phyloP scores from a whole-genome alignment of 2,113 vertebrate species.

The Thomomys bottae region DNA sequence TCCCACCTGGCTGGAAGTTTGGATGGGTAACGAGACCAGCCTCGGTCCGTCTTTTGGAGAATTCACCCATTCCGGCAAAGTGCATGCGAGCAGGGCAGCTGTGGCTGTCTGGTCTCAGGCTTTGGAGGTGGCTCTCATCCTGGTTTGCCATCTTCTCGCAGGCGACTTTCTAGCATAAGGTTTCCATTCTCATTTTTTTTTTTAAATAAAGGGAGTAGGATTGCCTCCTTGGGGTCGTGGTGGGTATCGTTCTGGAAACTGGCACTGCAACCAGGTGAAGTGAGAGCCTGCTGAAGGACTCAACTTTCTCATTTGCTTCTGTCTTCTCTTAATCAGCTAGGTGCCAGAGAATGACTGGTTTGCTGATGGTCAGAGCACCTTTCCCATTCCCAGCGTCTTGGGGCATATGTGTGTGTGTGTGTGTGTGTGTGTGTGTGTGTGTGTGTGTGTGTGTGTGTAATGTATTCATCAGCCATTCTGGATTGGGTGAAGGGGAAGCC shows the following conservation, averaged over 20 bases:
- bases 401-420: too few species aligned
- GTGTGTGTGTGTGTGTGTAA: too few species aligned
- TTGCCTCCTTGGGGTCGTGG: neutral
- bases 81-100: too few species aligned
- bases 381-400: neutral
- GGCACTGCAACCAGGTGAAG: fast-evolving
- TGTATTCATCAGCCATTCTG: neutral
- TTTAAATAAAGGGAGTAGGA: fast-evolving
- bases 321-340: neutral
- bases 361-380: neutral
- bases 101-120: neutral
- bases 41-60: neutral
- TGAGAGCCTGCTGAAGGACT: neutral
- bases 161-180: fast-evolving
- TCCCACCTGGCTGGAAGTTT: neutral
- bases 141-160: fast-evolving
- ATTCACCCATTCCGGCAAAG: too few species aligned
- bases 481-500: neutral
- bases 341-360: neutral
- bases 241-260: neutral
- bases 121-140: fast-evolving
- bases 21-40: neutral
- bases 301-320: neutral
- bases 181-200: neutral
- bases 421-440: too few species aligned